Evolutionary conservation across 2,113 vertebrate genomes (phyloP).

Genomic region (Microcebus murinus): DNA sequence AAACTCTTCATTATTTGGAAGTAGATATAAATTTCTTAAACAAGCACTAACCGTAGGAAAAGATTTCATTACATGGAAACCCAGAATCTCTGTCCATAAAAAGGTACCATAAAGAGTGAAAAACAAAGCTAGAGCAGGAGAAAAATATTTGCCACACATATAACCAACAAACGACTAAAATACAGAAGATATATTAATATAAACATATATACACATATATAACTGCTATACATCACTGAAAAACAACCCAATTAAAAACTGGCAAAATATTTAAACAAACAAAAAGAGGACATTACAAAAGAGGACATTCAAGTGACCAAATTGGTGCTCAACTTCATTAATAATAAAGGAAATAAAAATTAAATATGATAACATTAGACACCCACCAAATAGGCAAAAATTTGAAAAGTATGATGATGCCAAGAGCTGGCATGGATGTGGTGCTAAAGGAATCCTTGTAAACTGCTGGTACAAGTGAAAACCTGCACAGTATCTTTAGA

Average conservation of each 20-base stretch:
- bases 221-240: background rate
- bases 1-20: conserved; percentile 16
- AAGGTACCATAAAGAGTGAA: background rate
- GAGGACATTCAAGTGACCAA: background rate
- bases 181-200: background rate
- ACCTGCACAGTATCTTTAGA: background rate
- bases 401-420: background rate
- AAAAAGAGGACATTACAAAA: background rate
- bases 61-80: background rate
- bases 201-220: background rate
- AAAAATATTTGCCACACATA: background rate
- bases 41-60: conserved; percentile 15
- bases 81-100: background rate
- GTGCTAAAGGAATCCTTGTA: background rate
- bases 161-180: background rate
- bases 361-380: background rate
- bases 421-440: background rate
- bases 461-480: background rate
- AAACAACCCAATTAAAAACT: conserved; percentile 23
- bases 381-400: background rate
- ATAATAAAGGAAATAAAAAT: background rate
- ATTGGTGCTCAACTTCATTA: background rate
- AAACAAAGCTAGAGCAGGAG: background rate
- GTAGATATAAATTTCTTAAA: conserved; percentile 26
- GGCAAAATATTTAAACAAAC: background rate